Base-by-base conservation (phyloP, 2,113 vertebrate species). In the Embiotoca jacksoni region DNA sequence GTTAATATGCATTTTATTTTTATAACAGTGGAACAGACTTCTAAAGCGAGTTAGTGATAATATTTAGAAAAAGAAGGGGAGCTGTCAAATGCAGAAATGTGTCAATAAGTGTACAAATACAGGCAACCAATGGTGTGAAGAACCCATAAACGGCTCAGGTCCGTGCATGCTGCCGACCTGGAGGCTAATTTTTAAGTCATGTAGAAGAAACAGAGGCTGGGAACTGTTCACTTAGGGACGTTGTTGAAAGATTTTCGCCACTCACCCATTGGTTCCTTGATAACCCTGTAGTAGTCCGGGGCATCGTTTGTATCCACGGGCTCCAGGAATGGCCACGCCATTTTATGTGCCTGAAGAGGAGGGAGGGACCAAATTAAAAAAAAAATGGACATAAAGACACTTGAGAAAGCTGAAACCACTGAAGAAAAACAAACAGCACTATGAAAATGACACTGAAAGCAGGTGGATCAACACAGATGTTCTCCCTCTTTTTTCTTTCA, bases 211-310 rank as follows among this genome's bases (percentile, higher is more conserved):
- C 41, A 44, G 41, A 1, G 7, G 9, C 41, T 7, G n/a, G 67
- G 30, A 52, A 46, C 52, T 35, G 10, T 33, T 33, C 10, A n/a
- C 0, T 31, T n/a, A 46, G 35, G 47, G 37, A 65, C 7, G 36
- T 3, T 6, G 6, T 8, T 7, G 6, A 10, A 23, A 15, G 7
- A 13, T 46, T 72, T 4, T 41, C 23, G 0, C 23, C 2, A 88
- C 96, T 95, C 90, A 99, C 98, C 98, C 98, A 99, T 99, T 50
- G 98, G 98, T 82, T 99, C 98, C 94, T 99, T 99, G 89, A 99
- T 99, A 67, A 99, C 97, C 77, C 95, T 96, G 74, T 98, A 99
- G 93, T 99, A 99, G 95, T 99, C 98, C 41, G 97, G 98, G 68
- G 98, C 98, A 58, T 99, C 98, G 1, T 97, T 98, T 7, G 97